Evolutionary conservation across 2,888 invertebrate genomes (phyloP).

Genomic region (Allolobophora icterica): DNA sequence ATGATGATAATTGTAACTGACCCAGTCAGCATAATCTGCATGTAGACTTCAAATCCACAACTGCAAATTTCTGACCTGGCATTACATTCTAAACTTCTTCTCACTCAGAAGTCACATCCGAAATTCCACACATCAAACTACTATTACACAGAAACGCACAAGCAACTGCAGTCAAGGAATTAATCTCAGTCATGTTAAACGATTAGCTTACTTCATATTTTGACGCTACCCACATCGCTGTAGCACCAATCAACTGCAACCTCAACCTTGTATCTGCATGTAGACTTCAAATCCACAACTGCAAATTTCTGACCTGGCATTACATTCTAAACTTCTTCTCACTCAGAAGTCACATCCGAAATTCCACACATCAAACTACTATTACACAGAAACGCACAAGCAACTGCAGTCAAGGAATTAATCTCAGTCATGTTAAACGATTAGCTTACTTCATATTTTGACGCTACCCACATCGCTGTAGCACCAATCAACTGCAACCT

Average conservation of each 20-base stretch:
- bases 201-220: slow-evolving; percentile 77
- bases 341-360: too few species aligned
- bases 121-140: background rate
- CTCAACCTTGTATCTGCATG: slow-evolving; percentile 84
- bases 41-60: too few species aligned
- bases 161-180: background rate
- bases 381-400: background rate
- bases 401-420: background rate
- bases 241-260: slow-evolving; percentile 92
- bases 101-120: too few species aligned
- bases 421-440: background rate
- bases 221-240: slow-evolving; percentile 91
- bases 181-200: background rate
- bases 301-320: too few species aligned
- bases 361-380: background rate
- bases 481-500: slow-evolving; percentile 93
- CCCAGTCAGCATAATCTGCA: too few species aligned
- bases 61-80: too few species aligned
- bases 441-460: slow-evolving; percentile 79
- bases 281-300: too few species aligned
- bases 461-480: slow-evolving; percentile 91
- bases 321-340: too few species aligned
- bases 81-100: too few species aligned
- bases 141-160: background rate
- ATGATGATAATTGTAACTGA: too few species aligned